phyloP scores from a whole-genome alignment of 2,888 invertebrate genomes.

The Tineola bisselliella region DNA sequence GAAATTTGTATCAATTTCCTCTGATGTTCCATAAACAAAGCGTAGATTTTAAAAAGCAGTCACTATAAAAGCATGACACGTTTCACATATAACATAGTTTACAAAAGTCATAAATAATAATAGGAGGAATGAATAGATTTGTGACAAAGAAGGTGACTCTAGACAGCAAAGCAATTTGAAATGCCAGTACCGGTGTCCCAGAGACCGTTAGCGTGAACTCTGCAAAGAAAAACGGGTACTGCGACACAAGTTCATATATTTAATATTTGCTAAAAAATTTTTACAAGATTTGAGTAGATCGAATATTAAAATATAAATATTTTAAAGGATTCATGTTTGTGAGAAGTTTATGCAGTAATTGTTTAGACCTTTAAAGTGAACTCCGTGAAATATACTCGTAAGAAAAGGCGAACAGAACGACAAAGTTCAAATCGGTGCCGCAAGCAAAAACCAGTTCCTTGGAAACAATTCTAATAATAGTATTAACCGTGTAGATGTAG shows the following conservation, averaged over 20 bases:
- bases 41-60: neutral
- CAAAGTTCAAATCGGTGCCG: neutral
- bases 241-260: neutral
- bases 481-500: neutral
- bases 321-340: neutral
- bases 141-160: neutral
- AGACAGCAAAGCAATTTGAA: constrained; percentile 4
- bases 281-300: neutral
- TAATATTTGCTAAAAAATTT: neutral
- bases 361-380: neutral
- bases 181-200: neutral
- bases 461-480: constrained; percentile 5
- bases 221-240: neutral
- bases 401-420: constrained; percentile 1
- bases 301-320: neutral
- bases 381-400: neutral
- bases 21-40: neutral
- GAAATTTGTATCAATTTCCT: neutral
- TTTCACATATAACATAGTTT: neutral
- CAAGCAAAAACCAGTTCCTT: constrained; percentile 6
- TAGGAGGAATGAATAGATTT: neutral
- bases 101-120: neutral
- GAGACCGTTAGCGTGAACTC: constrained; percentile 5
- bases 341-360: neutral
- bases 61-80: neutral